Conservation (phyloP, 2,888 invertebrate species). For the Torymus texanus region DNA sequence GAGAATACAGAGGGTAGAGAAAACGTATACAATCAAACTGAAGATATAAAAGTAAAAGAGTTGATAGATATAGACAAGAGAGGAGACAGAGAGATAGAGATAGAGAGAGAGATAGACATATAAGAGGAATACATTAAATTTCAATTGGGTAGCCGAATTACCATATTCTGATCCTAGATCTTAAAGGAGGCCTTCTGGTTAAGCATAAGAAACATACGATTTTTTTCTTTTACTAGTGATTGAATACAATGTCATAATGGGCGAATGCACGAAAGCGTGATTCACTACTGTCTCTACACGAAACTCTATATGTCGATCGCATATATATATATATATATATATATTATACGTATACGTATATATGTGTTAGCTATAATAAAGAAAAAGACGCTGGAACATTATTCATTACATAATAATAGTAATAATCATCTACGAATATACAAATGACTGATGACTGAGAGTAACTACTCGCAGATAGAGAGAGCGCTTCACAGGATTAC, state of each 20-base stretch:
- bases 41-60: slow-evolving; percentile 1
- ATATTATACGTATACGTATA: too few relatives aligned
- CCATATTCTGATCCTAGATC: slow-evolving; percentile 95
- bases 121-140: slow-evolving; percentile 37
- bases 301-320: slow-evolving; percentile 11
- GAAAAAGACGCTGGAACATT: slow-evolving; percentile 37
- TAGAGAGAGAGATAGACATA: slow-evolving; percentile 1
- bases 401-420: slow-evolving; percentile 4
- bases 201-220: slow-evolving; percentile 77
- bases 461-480: slow-evolving; percentile 6
- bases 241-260: slow-evolving; percentile 61
- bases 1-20: not conserved
- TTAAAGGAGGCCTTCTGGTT: slow-evolving; percentile 87
- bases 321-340: too few relatives aligned
- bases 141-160: slow-evolving; percentile 78
- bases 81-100: slow-evolving; percentile 5
- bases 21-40: not conserved
- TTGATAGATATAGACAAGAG: not conserved
- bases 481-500: not conserved
- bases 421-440: not conserved
- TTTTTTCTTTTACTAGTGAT: slow-evolving; percentile 68
- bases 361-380: too few relatives aligned
- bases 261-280: slow-evolving; percentile 57
- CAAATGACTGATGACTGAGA: slow-evolving; percentile 3
- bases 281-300: slow-evolving; percentile 39